Percentiles rank a stretch among this genome's conserved stretches.
Evolutionary conservation across 2,888 invertebrate genomes (phyloP).

Genomic region (Molorchus minor): DNA sequence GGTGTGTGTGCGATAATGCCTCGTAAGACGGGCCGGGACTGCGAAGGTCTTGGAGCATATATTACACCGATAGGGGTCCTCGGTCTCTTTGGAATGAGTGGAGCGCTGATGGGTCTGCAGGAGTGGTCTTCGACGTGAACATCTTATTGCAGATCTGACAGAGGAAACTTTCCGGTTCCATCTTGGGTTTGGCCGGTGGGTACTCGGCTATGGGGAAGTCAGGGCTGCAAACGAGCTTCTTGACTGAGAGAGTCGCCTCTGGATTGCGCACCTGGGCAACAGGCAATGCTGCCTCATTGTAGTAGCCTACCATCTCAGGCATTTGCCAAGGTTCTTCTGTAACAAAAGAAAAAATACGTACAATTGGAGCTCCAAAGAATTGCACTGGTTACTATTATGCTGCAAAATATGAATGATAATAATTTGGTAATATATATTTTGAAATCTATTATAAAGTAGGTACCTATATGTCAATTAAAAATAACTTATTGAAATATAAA

Average conservation of each 20-base stretch:
- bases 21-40: constrained; percentile 84
- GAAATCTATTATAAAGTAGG: too few species aligned
- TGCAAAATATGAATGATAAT: too few species aligned
- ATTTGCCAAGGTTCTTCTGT: constrained; percentile 64
- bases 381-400: too few species aligned
- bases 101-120: constrained; percentile 57
- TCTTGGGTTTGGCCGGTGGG: constrained; percentile 28
- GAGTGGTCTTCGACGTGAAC: constrained; percentile 57
- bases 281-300: constrained; percentile 61
- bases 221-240: constrained; percentile 70
- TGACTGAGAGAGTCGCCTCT: constrained; percentile 57
- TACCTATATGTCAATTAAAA: too few species aligned
- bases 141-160: constrained; percentile 62
- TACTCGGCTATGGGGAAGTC: constrained; percentile 65
- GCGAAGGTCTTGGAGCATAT: constrained; percentile 92
- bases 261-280: constrained; percentile 58
- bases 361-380: too few species aligned
- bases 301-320: constrained; percentile 66
- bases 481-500: too few species aligned
- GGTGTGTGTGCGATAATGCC: constrained; percentile 90
- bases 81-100: constrained; percentile 57
- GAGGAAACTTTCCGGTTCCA: constrained; percentile 49
- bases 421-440: too few species aligned
- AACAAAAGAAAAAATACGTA: constrained; percentile 60
- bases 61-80: constrained; percentile 83